Conservation (phyloP, 2,113 vertebrate species). For the Alectura lathami region DNA sequence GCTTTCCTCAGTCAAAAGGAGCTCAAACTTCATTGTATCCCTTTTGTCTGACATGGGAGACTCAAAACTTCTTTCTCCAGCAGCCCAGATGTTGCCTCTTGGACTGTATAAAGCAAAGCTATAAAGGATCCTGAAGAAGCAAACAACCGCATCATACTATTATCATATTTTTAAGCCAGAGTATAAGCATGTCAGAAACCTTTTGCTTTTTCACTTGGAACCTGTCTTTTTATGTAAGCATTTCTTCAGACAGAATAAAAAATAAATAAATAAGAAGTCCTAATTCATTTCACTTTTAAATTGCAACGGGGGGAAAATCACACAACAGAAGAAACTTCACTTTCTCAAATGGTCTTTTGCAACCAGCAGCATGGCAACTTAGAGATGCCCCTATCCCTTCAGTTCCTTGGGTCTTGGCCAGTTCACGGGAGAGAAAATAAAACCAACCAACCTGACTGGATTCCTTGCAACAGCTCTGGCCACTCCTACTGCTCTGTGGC, state of each 20-base stretch:
- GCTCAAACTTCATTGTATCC: background rate
- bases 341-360: background rate
- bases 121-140: slow-evolving; percentile 16
- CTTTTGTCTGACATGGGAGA: slow-evolving; percentile 28
- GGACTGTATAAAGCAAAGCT: slow-evolving; percentile 39
- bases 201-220: background rate
- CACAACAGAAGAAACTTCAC: background rate
- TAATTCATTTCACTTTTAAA: slow-evolving; percentile 13
- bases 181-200: background rate
- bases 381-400: background rate
- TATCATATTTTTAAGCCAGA: slow-evolving; percentile 1
- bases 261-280: background rate
- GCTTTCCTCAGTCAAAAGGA: background rate
- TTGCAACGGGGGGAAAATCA: background rate
- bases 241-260: slow-evolving; percentile 30
- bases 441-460: background rate
- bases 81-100: background rate
- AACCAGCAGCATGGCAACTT: background rate
- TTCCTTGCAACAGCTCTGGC: background rate
- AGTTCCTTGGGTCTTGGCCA: background rate
- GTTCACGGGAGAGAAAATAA: background rate
- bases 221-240: background rate
- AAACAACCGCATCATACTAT: slow-evolving; percentile 26
- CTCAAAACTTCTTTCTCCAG: background rate
- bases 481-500: background rate